A percentile compares a stretch with the other conserved stretches of the same genome.
These are phyloP conservation scores for Amphimallon solstitiale DNA, from an alignment of 2,888 invertebrate genomes.

Conservation along the genomic window DNA sequence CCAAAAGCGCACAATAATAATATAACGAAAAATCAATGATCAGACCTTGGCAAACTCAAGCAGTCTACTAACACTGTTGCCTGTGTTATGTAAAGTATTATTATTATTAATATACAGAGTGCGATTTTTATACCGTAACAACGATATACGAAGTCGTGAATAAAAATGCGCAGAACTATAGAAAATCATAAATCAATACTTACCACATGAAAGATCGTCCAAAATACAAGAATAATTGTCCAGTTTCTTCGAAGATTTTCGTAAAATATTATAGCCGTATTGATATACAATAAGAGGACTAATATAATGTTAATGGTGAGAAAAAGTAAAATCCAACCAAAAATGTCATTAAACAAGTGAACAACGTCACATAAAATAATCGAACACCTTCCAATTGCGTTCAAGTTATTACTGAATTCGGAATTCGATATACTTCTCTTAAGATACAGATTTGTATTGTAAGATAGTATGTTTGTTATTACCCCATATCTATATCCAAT, in stretches of 20 bases:
- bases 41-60: too few species aligned
- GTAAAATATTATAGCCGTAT: neutral
- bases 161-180: too few species aligned
- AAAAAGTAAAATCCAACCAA: slow-evolving; percentile 8
- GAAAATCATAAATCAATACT: neutral
- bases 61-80: too few species aligned
- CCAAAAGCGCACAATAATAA: too few species aligned
- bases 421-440: neutral
- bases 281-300: slow-evolving; percentile 4
- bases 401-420: neutral
- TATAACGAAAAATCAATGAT: too few species aligned
- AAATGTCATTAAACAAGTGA: neutral
- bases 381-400: neutral
- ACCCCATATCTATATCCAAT: slow-evolving; percentile 5
- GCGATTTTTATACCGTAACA: too few species aligned
- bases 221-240: neutral
- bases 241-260: neutral
- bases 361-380: neutral
- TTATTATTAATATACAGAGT: too few species aligned
- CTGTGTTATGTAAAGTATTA: too few species aligned
- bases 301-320: neutral
- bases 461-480: neutral
- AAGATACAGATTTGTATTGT: neutral
- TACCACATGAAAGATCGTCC: slow-evolving; percentile 16
- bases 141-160: too few species aligned